These are phyloP conservation scores for Archips crataeganus DNA, from an alignment of 2,888 invertebrate genomes.

Conservation along the genomic window DNA sequence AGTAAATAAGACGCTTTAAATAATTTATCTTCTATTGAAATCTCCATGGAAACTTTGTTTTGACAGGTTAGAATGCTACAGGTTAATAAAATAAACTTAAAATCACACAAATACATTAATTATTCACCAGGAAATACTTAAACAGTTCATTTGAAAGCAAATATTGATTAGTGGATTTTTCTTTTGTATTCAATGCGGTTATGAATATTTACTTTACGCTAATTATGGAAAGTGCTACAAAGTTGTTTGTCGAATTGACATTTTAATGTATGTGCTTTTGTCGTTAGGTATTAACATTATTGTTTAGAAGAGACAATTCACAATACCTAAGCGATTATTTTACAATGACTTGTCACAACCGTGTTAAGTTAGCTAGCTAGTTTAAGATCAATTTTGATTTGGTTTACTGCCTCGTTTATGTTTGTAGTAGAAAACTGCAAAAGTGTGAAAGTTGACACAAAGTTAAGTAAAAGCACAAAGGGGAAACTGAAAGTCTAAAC, in stretches of 20 bases:
- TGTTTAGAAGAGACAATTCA: slow-evolving; percentile 10
- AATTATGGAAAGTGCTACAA: slow-evolving; percentile 33
- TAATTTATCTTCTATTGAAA: too few relatives aligned
- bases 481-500: too few relatives aligned
- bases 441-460: neutral
- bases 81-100: neutral
- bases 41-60: too few relatives aligned
- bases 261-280: slow-evolving; percentile 34
- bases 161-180: slow-evolving; percentile 34
- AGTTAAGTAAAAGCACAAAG: too few relatives aligned
- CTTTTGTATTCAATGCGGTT: slow-evolving; percentile 40
- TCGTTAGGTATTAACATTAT: neutral
- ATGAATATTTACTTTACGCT: slow-evolving; percentile 34
- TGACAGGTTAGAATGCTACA: too few relatives aligned
- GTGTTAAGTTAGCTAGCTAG: neutral
- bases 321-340: neutral
- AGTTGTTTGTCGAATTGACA: slow-evolving; percentile 31
- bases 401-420: neutral
- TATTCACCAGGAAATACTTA: slow-evolving; percentile 37
- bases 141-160: slow-evolving; percentile 38
- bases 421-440: neutral
- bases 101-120: slow-evolving; percentile 16
- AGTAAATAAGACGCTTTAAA: too few relatives aligned
- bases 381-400: neutral
- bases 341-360: neutral